Conservation (phyloP, 2,797 vertebrate species). For the Jordanella pulchra region DNA sequence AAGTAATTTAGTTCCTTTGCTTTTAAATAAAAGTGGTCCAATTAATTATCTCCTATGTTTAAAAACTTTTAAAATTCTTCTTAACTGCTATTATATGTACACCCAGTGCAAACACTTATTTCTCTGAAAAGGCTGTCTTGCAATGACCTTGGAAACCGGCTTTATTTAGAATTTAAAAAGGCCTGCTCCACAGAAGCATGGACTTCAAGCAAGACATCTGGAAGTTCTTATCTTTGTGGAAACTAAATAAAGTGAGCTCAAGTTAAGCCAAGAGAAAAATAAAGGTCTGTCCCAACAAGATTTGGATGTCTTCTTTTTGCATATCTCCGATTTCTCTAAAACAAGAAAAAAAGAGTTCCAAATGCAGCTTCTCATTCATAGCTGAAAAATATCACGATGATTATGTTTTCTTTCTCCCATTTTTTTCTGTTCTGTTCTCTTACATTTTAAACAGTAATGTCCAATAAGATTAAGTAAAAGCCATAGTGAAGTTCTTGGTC, state of each 20-base stretch:
- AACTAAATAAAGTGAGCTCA: background rate
- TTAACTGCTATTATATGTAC: background rate
- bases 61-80: background rate
- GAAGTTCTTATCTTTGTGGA: background rate
- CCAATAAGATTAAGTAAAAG: background rate
- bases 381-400: background rate
- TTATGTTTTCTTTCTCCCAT: background rate
- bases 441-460: background rate
- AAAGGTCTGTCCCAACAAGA: background rate
- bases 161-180: background rate
- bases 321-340: background rate
- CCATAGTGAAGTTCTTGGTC: background rate
- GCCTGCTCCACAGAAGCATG: background rate
- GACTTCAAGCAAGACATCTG: background rate
- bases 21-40: too few relatives aligned
- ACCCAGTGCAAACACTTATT: background rate
- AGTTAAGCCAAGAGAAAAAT: background rate
- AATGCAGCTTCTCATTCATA: background rate
- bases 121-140: background rate
- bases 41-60: too few relatives aligned
- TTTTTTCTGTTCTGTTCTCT: background rate
- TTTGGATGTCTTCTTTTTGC: background rate
- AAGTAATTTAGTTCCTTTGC: too few relatives aligned
- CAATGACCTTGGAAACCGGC: background rate
- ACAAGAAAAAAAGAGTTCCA: background rate